Evolutionary conservation across 2,797 vertebrate species (phyloP), one percentile per base, ranked within the genome.

Genomic region (Neostethus bicornis): DNA sequence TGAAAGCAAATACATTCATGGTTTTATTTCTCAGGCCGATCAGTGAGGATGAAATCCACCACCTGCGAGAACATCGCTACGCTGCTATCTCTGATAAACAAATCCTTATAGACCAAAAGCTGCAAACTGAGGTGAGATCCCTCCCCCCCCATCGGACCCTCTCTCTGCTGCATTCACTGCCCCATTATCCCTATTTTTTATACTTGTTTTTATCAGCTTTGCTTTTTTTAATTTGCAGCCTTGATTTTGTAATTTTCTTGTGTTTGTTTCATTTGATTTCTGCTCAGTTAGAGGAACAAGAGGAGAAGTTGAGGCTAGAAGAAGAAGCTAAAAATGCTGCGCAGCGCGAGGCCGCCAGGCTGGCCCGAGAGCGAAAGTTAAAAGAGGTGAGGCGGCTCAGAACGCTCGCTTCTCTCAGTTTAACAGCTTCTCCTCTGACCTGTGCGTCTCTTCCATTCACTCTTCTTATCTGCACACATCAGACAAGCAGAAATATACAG

Each of bases 301-400:
- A 99, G 90, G 95, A 99, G 94, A 95, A 95, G 93, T 96, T 99
- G 91, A 98, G 93, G 93, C 92, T 96, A 97, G 96, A 99, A 95
- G 97, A 99, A 85, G 97, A 99, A 91, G 94, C 95, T 94, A 93
- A 93, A 93, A 95, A 95, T 91, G 93, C 93, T 78, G 94, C 93
- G 87, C 95, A 99, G 86, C 95, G 97, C 70, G 92, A 97, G 92
- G 93, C 94, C 88, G 95, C 96, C 91, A 94, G 92, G 93, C 91
- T 95, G 91, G 93, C 96, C 81, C 95, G 94, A 90, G 95, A 96
- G 86, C 94, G 88, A 91, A 96, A 92, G 90, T 86, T 94, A 86
- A 92, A 93, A 95, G 96, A 98, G 97, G 97, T 99, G 96, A 98
- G 96, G 94, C 92, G 87, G 89, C 89, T 84, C 82, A 80, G 81